phyloP scores from a whole-genome alignment of 1,140 invertebrate species.

The Macrosteles quadrilineatus region DNA sequence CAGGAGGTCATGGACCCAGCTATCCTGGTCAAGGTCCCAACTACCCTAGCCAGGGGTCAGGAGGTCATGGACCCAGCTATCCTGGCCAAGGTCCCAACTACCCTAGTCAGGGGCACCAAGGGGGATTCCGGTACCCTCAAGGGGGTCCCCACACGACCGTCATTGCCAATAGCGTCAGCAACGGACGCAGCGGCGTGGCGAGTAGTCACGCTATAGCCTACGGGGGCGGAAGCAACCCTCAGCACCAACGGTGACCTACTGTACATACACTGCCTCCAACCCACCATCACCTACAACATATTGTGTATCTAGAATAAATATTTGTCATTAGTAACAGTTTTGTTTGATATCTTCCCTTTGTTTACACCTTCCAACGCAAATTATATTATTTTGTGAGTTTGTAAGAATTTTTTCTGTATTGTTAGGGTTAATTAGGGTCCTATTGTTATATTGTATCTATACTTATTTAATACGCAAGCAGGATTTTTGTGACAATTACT shows the following conservation, averaged over 20 bases:
- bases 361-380: too few species aligned
- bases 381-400: too few species aligned
- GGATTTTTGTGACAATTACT: too few species aligned
- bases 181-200: constrained; percentile 63
- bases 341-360: too few species aligned
- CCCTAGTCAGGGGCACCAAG: constrained; percentile 42
- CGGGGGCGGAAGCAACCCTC: constrained; percentile 49
- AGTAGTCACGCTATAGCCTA: constrained; percentile 69
- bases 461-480: too few species aligned
- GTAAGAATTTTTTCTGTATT: too few species aligned
- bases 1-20: not conserved
- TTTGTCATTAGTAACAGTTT: too few species aligned
- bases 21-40: constrained; percentile 41
- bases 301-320: too few species aligned
- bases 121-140: constrained; percentile 38
- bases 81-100: constrained; percentile 43
- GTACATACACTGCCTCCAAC: too few species aligned
- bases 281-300: too few species aligned
- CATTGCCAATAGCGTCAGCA: constrained; percentile 68
- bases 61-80: not conserved
- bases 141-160: constrained; percentile 55
- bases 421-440: too few species aligned
- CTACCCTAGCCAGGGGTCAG: constrained; percentile 37
- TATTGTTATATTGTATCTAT: too few species aligned
- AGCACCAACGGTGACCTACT: not conserved